Base-by-base conservation (phyloP, 2,797 vertebrate species). In the Tragelaphus oryx region DNA sequence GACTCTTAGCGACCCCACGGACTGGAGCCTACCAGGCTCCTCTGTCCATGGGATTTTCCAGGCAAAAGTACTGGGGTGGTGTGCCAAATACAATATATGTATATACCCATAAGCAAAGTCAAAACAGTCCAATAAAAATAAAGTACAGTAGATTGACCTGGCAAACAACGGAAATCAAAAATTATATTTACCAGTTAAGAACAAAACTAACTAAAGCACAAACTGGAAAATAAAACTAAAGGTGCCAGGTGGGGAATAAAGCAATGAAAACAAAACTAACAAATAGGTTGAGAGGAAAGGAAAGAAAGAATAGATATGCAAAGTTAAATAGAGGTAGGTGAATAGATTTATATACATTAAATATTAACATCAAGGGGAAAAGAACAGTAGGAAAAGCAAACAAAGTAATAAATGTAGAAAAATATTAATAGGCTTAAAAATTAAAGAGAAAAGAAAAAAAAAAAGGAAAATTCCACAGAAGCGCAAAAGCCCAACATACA, bases 401-500 rank as follows among this genome's bases (percentile, higher is more conserved):
- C 28, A 16, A 20, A 65, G 17, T 4, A 33, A 33, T 65, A 65
- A 33, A 65, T 37, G 62, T 33, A 37, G 62, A 33, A 65, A 30
- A 33, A 65, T 62, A 62, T 20, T 33, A 65, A 65, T 33, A 65
- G n/a, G 62, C n/a, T 65, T 65, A 33, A 33, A 65, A 65, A 5
- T 65, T 65, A 33, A 33, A 11, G 18, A 20, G 3, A 14, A 59
- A 59, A 14, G 12, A 4, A 30, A 60, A 60, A n/a, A 44, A 44
- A 33, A 20, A 33, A 20, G 8, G 62, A 33, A 65, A 65, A 65
- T 33, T 65, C n/a, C 62, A 65, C 62, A 65, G 62, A 65, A 65
- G 4, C 0, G 0, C 62, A 65, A 20, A 65, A 65, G 62, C 62
- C 62, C 17, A 65, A 33, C 0, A 0, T 33, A 65, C n/a, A 65